Conservation (phyloP, 2,113 vertebrate species). For the Callithrix jacchus region DNA sequence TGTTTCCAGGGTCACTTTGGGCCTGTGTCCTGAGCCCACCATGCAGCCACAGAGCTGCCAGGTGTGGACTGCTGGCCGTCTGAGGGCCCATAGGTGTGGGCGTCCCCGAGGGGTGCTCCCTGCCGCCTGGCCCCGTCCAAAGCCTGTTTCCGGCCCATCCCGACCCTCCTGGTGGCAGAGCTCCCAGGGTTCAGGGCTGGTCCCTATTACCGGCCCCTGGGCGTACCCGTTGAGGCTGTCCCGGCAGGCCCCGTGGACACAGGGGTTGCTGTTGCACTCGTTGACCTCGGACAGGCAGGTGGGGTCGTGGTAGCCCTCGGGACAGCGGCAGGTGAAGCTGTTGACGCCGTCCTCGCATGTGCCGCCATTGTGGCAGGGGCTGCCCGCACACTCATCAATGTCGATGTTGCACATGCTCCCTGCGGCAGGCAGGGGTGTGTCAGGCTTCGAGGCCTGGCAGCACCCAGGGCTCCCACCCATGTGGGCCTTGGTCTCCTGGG, state of each 20-base stretch:
- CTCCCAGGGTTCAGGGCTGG: rapidly evolving
- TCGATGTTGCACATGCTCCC: slow-evolving; percentile 95
- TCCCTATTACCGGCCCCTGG: rapidly evolving
- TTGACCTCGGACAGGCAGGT: slow-evolving; percentile 95
- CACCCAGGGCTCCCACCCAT: no score
- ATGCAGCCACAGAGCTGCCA: no score
- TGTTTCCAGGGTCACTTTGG: rapidly evolving
- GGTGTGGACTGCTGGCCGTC: neutral
- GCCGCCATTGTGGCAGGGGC: slow-evolving; percentile 94
- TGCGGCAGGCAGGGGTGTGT: slow-evolving; percentile 44
- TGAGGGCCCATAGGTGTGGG: rapidly evolving
- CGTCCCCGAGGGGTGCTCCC: neutral
- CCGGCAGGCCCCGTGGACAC: slow-evolving; percentile 92
- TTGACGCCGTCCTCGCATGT: slow-evolving; percentile 92
- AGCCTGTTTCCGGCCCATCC: rapidly evolving
- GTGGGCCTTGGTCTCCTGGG: neutral
- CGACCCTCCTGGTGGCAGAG: neutral
- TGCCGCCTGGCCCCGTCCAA: neutral
- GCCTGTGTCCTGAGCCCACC: rapidly evolving
- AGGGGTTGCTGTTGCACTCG: slow-evolving; percentile 95
- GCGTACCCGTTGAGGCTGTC: slow-evolving; percentile 93
- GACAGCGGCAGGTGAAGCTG: slow-evolving; percentile 92
- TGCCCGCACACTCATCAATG: slow-evolving; percentile 91
- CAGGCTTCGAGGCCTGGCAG: no score
- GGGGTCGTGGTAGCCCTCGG: slow-evolving; percentile 92